A percentile compares a stretch with the other conserved stretches of the same genome.
phyloP scores from a whole-genome alignment of 2,888 invertebrate genomes.

The Habrosyne pyritoides region DNA sequence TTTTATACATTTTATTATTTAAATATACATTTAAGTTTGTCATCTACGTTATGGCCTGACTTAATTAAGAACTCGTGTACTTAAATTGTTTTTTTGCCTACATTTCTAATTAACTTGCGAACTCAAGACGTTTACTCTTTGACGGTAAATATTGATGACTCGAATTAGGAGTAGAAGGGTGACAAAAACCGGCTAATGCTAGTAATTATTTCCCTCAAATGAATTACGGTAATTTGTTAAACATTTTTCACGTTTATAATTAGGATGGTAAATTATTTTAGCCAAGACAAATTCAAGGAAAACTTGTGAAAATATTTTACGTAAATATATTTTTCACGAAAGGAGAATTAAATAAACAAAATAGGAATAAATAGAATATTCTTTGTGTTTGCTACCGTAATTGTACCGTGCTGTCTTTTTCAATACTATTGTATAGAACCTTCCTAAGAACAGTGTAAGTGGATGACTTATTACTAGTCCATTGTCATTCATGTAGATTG shows the following conservation, averaged over 20 bases:
- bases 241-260: constrained; percentile 13
- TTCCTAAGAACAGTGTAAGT: neutral
- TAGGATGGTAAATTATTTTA: neutral
- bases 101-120: neutral
- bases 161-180: constrained; percentile 18
- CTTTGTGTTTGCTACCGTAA: too few species aligned
- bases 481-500: neutral
- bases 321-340: too few species aligned
- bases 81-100: too few species aligned
- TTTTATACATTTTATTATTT: too few species aligned
- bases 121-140: constrained; percentile 4
- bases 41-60: too few species aligned
- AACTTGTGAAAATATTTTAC: neutral
- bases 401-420: too few species aligned
- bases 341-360: too few species aligned
- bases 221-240: constrained; percentile 27
- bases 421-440: neutral
- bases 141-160: constrained; percentile 21
- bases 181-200: constrained; percentile 24
- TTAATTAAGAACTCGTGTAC: too few species aligned
- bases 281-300: neutral
- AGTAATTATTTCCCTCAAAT: constrained; percentile 24
- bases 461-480: neutral
- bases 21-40: too few species aligned
- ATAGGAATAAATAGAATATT: too few species aligned